Percentiles rank a stretch among this genome's conserved stretches.
phyloP scores from a whole-genome alignment of 2,113 vertebrate genomes.

The Symphodus melops region DNA sequence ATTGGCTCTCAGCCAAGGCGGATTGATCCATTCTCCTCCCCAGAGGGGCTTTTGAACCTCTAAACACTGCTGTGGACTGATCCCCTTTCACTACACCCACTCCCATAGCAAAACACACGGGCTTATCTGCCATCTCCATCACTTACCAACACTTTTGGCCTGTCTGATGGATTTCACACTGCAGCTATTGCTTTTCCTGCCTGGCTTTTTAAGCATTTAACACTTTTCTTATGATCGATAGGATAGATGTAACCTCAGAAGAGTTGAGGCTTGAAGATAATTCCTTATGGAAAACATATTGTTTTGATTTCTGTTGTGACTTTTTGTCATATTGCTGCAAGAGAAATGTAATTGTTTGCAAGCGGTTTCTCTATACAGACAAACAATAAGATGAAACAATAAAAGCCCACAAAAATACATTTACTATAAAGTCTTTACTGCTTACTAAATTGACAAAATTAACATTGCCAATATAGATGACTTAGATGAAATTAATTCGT shows the following conservation, averaged over 20 bases:
- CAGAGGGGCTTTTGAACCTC: conserved; percentile 72
- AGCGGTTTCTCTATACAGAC: background rate
- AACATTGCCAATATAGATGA: too few relatives aligned
- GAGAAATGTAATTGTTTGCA: background rate
- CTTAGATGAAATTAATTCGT: too few relatives aligned
- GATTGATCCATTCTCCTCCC: conserved; percentile 74
- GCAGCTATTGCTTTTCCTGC: conserved; percentile 38
- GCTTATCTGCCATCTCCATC: conserved; percentile 71
- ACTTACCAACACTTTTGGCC: conserved; percentile 52
- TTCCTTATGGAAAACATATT: background rate
- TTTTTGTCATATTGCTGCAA: background rate
- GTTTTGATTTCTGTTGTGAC: background rate
- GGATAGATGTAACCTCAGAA: background rate
- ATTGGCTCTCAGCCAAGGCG: conserved; percentile 63
- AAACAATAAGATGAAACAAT: background rate
- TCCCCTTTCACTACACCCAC: conserved; percentile 75
- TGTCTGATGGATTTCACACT: conserved; percentile 60
- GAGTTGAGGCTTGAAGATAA: background rate
- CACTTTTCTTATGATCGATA: conserved; percentile 23
- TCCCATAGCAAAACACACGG: conserved; percentile 58
- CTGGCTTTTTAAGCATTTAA: conserved; percentile 30
- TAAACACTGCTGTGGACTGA: conserved; percentile 77
- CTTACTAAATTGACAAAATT: too few relatives aligned
- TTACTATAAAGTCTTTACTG: too few relatives aligned
- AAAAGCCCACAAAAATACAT: background rate